Conservation (phyloP, 2,797 vertebrate species). For the Halcyon smyrnensis region DNA sequence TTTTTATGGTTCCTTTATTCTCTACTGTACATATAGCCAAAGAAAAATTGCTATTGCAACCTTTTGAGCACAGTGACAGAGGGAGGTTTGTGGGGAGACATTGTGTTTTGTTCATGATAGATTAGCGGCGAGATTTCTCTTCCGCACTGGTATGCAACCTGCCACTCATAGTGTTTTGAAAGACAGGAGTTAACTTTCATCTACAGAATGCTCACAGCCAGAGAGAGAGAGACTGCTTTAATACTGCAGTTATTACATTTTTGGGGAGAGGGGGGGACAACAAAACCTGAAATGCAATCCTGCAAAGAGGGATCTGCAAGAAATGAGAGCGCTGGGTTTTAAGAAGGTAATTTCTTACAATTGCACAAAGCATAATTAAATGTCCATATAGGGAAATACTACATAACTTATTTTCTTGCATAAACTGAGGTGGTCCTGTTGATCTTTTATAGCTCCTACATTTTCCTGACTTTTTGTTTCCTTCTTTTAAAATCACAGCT, state of each 20-base stretch:
- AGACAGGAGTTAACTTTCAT: constrained; percentile 73
- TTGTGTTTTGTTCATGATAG: constrained; percentile 11
- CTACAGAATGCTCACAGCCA: constrained; percentile 38
- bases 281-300: background rate
- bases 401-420: background rate
- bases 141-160: constrained; percentile 14
- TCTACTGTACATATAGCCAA: constrained; percentile 5
- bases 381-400: background rate
- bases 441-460: background rate
- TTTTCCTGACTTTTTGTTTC: background rate
- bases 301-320: background rate
- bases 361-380: constrained; percentile 27
- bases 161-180: constrained; percentile 37
- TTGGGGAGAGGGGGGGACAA: background rate
- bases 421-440: background rate
- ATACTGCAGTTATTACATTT: constrained; percentile 26
- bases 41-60: constrained; percentile 40
- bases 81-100: constrained; percentile 8
- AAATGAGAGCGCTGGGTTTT: constrained; percentile 5
- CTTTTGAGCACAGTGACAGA: constrained; percentile 11
- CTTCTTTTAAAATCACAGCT: background rate
- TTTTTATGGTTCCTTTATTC: background rate
- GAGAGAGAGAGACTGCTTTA: constrained; percentile 26
- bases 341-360: constrained; percentile 34
- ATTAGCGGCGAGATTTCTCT: constrained; percentile 38